Base-by-base conservation (phyloP, 1,140 invertebrate species). In the Papilio polytes region DNA sequence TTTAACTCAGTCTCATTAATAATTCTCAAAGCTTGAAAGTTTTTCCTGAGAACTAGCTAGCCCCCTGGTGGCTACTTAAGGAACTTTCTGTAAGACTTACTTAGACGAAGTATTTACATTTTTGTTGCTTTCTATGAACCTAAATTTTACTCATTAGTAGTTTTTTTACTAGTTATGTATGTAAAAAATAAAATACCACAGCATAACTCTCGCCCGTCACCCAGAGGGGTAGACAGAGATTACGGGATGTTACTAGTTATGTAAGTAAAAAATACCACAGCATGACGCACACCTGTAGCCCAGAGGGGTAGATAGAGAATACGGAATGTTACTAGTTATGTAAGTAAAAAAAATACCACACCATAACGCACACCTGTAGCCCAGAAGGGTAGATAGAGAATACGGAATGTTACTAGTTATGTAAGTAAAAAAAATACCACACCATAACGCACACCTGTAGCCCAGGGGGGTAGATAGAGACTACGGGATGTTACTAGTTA, bases 11-110 rank as follows among this genome's bases (percentile, higher is more conserved):
- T 31, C 26, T 66, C 63, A 66, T 66, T 66, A 66, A 31, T 66
- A 66, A 66, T 66, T 66, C 26, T 12, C 63, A 13, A 66, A 66
- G 63, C 31, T 66, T 12, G 8, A 66, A 66, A 66, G 59, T 63
- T 63, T 22, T 63, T 20, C 10, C 22, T 26, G 20, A 26, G 63
- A 66, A 66, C 26, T 66, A 66, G 31, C 63, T 66, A 13, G 63
- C 22, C 26, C 63, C 12, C 63, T 66, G 63, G 12, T 66, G 63
- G 22, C 63, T 66, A 66, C 63, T 66, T 66, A 66, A 15, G 12
- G 6, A 66, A 66, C 63, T 31, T 66, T 66, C 26, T 66, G 10
- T 31, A 56, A 56, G 4, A n/a, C 53, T 56, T 56, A 56, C 53
- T 56, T 18, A n/a, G 0, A 31, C 63, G 12, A 66, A 26, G 63